These are phyloP conservation scores for Brachylomia viminalis DNA, from an alignment of 2,888 invertebrate genomes.

Conservation along the genomic window DNA sequence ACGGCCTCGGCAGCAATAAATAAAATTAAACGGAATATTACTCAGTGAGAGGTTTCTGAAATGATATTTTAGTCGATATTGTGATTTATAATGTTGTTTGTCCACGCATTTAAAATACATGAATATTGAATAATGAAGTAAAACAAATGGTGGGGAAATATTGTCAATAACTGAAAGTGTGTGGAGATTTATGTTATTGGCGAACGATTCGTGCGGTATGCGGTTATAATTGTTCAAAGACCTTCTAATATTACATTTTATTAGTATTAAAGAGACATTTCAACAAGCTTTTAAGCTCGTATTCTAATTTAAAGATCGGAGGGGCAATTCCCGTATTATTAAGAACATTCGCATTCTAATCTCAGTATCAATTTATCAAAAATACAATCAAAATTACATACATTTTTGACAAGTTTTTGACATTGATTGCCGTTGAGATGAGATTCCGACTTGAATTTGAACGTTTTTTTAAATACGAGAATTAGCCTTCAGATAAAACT, in stretches of 20 bases:
- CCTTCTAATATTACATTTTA: conserved; percentile 3
- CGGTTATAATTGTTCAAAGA: conserved; percentile 36
- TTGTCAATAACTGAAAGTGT: conserved; percentile 63
- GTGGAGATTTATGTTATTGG: conserved; percentile 54
- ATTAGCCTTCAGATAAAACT: neutral
- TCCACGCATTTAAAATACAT: conserved; percentile 69
- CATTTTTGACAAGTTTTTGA: no score
- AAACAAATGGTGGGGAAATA: conserved; percentile 76
- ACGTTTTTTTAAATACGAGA: no score
- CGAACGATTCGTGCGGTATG: conserved; percentile 18
- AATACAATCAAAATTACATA: no score
- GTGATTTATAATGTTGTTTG: conserved; percentile 75
- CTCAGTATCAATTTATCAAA: no score
- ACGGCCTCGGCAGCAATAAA: conserved; percentile 69
- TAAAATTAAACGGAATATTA: conserved; percentile 75
- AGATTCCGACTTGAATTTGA: no score
- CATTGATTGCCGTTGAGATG: no score
- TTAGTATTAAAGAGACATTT: neutral
- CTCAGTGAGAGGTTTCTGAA: conserved; percentile 73
- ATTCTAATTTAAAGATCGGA: neutral
- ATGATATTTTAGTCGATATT: conserved; percentile 71
- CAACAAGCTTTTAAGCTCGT: neutral
- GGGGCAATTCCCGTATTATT: no score
- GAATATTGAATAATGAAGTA: conserved; percentile 64
- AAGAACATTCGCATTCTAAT: no score